These are phyloP conservation scores for Scaptomyza flava DNA, from an alignment of 2,888 invertebrate species.

Conservation along the genomic window DNA sequence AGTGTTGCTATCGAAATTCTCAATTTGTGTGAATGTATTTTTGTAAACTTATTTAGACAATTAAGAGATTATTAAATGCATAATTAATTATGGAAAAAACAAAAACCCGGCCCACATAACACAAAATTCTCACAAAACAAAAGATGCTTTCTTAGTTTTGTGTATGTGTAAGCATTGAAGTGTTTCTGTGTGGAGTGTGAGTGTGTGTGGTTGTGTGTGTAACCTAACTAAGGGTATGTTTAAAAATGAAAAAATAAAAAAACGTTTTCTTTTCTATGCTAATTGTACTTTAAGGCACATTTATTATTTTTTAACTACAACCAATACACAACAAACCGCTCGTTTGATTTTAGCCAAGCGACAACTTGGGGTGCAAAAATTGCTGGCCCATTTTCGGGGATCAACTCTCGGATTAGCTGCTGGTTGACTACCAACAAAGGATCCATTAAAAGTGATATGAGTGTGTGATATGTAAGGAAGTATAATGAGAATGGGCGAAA, in stretches of 20 bases:
- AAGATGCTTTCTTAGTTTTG: slow-evolving; percentile 1
- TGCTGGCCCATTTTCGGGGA: slow-evolving; percentile 26
- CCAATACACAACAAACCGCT: slow-evolving; percentile 49
- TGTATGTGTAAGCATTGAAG: slow-evolving; percentile 39
- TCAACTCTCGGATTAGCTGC: slow-evolving; percentile 42
- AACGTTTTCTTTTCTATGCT: slow-evolving; percentile 39
- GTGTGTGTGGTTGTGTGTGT: slow-evolving; percentile 10
- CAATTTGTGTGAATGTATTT: not conserved
- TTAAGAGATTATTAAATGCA: too few relatives aligned
- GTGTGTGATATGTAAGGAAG: slow-evolving; percentile 23
- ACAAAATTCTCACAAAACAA: slow-evolving; percentile 5
- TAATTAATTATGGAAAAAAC: not conserved
- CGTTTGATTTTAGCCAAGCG: slow-evolving; percentile 67
- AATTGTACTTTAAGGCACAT: slow-evolving; percentile 55
- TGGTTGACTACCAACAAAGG: slow-evolving; percentile 38
- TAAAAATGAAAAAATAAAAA: not conserved
- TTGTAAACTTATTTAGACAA: not conserved
- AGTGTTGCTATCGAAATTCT: not conserved
- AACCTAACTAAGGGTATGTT: slow-evolving; percentile 33
- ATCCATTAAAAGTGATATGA: slow-evolving; percentile 18
- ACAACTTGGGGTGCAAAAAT: slow-evolving; percentile 35
- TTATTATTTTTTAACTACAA: slow-evolving; percentile 43
- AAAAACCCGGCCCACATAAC: slow-evolving; percentile 1
- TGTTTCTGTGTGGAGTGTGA: slow-evolving; percentile 25
- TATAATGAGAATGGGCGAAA: slow-evolving; percentile 20